A percentile compares a stretch with the other conserved stretches of the same genome.
Conservation (phyloP, 2,113 vertebrate genomes). For the Tachysurus vachellii region DNA sequence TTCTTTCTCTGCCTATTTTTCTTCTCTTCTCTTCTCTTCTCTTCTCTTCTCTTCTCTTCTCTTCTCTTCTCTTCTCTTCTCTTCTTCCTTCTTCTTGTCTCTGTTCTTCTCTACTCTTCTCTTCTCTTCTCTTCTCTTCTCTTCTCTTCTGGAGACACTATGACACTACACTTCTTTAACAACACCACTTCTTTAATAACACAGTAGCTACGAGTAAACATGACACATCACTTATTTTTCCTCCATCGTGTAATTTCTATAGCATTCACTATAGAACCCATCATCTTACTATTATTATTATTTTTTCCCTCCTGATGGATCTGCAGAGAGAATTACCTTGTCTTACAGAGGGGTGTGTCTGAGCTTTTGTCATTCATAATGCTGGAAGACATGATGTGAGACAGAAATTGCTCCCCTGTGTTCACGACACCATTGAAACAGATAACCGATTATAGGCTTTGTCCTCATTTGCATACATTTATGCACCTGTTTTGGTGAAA, state of each 20-base stretch:
- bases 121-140: too few relatives aligned
- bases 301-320: background rate
- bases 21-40: background rate
- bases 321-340: conserved; percentile 40
- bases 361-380: conserved; percentile 60
- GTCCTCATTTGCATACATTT: conserved; percentile 73
- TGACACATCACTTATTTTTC: background rate
- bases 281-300: conserved; percentile 4
- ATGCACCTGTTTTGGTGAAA: conserved; percentile 68
- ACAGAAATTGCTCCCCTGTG: conserved; percentile 61
- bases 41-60: too few relatives aligned
- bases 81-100: background rate
- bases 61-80: too few relatives aligned
- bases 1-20: too few relatives aligned
- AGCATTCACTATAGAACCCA: background rate
- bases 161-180: background rate
- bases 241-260: background rate
- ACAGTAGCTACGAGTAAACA: background rate
- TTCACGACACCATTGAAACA: conserved; percentile 65
- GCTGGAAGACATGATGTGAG: conserved; percentile 59
- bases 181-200: background rate
- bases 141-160: background rate
- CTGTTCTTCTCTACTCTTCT: too few relatives aligned
- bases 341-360: conserved; percentile 48
- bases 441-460: conserved; percentile 64